Conservation (phyloP, 2,113 vertebrate species). For the Mus spicilegus region DNA sequence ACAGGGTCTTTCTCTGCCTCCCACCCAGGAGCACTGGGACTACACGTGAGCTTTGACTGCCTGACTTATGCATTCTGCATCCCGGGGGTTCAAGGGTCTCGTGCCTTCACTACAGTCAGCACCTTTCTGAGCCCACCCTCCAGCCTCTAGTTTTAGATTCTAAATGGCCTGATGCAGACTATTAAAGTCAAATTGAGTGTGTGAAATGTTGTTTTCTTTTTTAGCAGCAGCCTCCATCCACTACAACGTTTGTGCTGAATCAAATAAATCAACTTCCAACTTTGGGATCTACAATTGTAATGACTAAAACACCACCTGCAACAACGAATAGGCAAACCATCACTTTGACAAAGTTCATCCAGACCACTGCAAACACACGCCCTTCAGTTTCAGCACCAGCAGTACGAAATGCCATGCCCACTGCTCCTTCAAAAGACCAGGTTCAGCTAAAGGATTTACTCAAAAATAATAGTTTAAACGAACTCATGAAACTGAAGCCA, state of each 20-base stretch:
- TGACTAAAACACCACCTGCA: slow-evolving; percentile 93
- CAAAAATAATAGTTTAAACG: slow-evolving; percentile 95
- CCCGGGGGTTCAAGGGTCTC: neutral
- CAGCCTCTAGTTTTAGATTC: neutral
- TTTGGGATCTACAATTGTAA: slow-evolving; percentile 92
- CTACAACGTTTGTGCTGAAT: slow-evolving; percentile 99
- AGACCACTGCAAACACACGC: slow-evolving; percentile 90
- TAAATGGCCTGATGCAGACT: neutral
- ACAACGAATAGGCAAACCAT: slow-evolving; percentile 95
- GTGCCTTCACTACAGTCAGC: neutral
- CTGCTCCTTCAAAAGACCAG: slow-evolving; percentile 92
- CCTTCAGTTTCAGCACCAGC: slow-evolving; percentile 86
- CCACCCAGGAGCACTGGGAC: neutral
- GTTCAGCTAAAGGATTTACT: slow-evolving; percentile 96
- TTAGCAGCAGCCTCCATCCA: slow-evolving; percentile 94
- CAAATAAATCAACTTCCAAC: slow-evolving; percentile 99
- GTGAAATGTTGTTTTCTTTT: slow-evolving; percentile 60
- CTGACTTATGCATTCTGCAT: neutral
- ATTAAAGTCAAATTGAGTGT: neutral
- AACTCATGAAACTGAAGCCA: slow-evolving; percentile 98
- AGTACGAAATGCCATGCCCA: slow-evolving; percentile 88
- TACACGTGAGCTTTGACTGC: too few relatives aligned
- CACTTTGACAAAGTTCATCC: slow-evolving; percentile 97
- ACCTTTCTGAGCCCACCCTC: neutral
- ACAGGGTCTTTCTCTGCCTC: neutral